Percentiles rank a stretch among this genome's conserved stretches.
Conservation (phyloP, 2,888 invertebrate species). For the Serripes groenlandicus region DNA sequence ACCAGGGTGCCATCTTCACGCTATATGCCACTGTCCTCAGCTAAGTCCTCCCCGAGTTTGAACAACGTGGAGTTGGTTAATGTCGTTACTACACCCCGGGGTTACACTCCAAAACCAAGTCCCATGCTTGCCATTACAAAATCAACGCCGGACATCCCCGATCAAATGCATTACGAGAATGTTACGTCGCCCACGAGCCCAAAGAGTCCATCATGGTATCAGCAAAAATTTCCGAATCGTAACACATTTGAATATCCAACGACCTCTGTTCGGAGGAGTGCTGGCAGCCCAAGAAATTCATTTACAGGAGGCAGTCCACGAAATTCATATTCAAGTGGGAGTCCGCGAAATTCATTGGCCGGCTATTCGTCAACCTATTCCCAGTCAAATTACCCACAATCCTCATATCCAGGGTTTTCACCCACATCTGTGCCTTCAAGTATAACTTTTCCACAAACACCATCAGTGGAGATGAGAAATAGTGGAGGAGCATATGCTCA, state of each 20-base stretch:
- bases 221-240: conserved; percentile 63
- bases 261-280: conserved; percentile 29
- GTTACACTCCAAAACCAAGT: conserved; percentile 54
- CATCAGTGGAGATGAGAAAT: conserved; percentile 33
- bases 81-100: conserved; percentile 31
- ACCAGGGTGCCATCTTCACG: conserved; percentile 45
- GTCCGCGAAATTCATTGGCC: conserved; percentile 61
- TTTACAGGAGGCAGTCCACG: conserved; percentile 56
- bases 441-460: conserved; percentile 13
- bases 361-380: conserved; percentile 53
- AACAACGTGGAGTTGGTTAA: conserved; percentile 59
- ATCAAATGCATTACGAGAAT: conserved; percentile 59
- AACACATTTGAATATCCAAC: conserved; percentile 57
- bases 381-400: conserved; percentile 32
- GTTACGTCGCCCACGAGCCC: conserved; percentile 66
- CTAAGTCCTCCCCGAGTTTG: conserved; percentile 78
- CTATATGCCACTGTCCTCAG: conserved; percentile 69
- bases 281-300: conserved; percentile 59
- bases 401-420: conserved; percentile 36
- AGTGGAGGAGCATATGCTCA: conserved; percentile 27
- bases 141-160: conserved; percentile 68
- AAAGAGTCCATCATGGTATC: conserved; percentile 66
- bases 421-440: conserved; percentile 50
- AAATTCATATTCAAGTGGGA: conserved; percentile 57
- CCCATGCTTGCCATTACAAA: conserved; percentile 56